Base-by-base conservation (phyloP, 2,113 vertebrate species). In the Vulpes vulpes region DNA sequence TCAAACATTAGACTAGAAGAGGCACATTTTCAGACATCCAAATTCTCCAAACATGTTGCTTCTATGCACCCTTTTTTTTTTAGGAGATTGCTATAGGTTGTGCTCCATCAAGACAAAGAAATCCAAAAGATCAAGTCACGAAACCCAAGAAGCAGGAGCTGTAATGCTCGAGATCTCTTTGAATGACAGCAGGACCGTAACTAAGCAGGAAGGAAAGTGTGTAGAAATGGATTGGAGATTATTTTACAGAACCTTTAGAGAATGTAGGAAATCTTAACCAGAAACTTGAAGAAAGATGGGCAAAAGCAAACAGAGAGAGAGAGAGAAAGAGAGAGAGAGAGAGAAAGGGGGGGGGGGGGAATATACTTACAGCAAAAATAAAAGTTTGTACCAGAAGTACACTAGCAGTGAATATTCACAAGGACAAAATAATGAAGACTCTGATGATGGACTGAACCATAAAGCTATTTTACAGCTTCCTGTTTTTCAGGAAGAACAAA, bases 11-110 rank as follows among this genome's bases (percentile, higher is more conserved):
- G 27, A 69, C 73, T 59, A 6, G n/a, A 90, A 94, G 74, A 69
- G 83, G 79, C n/a, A 38, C n/a, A 64, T 84, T 94, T 86, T 94
- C 38, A 91, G 62, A 80, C 15, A 60, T 55, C n/a, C 55, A 80
- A 57, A 2, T 62, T 38, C 12, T 73, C 35, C 20, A 83, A 88
- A 84, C 17, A 62, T 35, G 12, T 89, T 80, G 57, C 9, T 79
- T 94, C 32, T 51, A 27, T 60, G 17, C 1, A 22, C 8, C 5
- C 0, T 67, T 32, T n/a, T 12, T 64, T 59, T 51, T 27, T 32
- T 1, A 89, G 17, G 76, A 57, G 22, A 84, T 27, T 89, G 2
- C 12, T 80, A 5, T 49, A 74, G 22, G 14, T 17, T 55, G 17
- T 59, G 16, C 11, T 17, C 17, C 60, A 73, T 53, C 20, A 12